Base-by-base conservation (phyloP, 1,140 invertebrate genomes). In the Diprion similis region DNA sequence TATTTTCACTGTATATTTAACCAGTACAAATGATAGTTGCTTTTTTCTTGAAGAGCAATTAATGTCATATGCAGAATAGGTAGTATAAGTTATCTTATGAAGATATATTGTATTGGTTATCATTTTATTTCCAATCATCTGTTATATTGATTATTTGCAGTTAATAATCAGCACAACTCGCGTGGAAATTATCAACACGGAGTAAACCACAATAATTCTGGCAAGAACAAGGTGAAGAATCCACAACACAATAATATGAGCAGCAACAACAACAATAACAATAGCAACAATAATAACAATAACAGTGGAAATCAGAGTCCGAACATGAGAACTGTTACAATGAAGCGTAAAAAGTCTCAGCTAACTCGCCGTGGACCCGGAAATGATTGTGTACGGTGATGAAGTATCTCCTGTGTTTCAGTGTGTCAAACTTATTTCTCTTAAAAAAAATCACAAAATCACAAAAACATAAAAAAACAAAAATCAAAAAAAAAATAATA, bases 351-450 rank as follows among this genome's bases (percentile, higher is more conserved):
- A 79, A 88, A 88, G 76, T 82, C 84, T 48, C 82, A 81, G 66
- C 80, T 82, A 24, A 79, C 78, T 70, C 79, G 82, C 47, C 85
- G 85, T 66, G 83, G 81, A 17, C 83, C 85, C 13, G 84, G 84
- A 13, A 59, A 59, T 17, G 86, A 88, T 78, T 87, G 86, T 79
- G 84, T 88, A 80, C 86, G 86, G 86, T 88, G 86, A 88, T 88
- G 83, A 87, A 88, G 77, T 75, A 76, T 78, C 73, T 73, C 64
- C 73, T 70, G 69, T 70, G 69, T 70, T 46, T 46, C 69, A 37
- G 46, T 46, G 46, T 70, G 46, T 70, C 45, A 51, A 70, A 37
- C 15, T 70, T 47, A 45, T 68, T 68, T 45, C 17, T 68, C 37
- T 45, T 11, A 11, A 15, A 64, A 64, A 15, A 17, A 68, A 68